Evolutionary conservation across 2,888 invertebrate genomes (phyloP).

Genomic region (Diaperis boleti): DNA sequence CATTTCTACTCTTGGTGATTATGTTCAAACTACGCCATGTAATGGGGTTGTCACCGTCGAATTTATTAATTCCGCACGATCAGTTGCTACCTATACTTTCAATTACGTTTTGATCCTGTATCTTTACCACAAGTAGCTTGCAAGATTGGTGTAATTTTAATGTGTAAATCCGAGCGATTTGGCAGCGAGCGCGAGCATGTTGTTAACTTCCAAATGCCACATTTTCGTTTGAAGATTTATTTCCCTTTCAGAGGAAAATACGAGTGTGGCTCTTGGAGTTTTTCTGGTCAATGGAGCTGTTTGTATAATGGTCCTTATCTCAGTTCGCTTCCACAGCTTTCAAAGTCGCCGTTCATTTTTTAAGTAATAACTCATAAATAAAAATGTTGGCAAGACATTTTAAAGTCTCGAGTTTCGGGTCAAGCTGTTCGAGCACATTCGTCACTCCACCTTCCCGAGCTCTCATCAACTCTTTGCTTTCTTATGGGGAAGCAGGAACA

Average conservation of each 20-base stretch:
- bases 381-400: constrained; percentile 27
- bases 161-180: constrained; percentile 9
- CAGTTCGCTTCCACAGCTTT: constrained; percentile 30
- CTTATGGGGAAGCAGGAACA: constrained; percentile 35
- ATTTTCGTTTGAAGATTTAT: constrained; percentile 39
- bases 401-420: constrained; percentile 30
- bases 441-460: constrained; percentile 31
- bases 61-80: no score
- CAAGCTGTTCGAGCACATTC: constrained; percentile 30
- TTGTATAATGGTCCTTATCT: constrained; percentile 35
- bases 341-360: constrained; percentile 25
- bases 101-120: no score
- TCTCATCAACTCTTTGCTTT: constrained; percentile 33
- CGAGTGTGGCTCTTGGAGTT: constrained; percentile 12
- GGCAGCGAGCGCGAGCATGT: constrained; percentile 16
- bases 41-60: no score
- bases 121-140: no score
- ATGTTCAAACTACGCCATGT: no score
- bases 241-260: constrained; percentile 30
- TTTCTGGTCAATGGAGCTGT: constrained; percentile 37
- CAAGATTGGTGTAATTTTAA: no score
- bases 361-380: constrained; percentile 38
- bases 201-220: constrained; percentile 26
- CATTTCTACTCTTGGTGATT: no score
- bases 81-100: no score